Evolutionary conservation across 1,140 invertebrate genomes (phyloP).

Genomic region (Drosophila funebris): DNA sequence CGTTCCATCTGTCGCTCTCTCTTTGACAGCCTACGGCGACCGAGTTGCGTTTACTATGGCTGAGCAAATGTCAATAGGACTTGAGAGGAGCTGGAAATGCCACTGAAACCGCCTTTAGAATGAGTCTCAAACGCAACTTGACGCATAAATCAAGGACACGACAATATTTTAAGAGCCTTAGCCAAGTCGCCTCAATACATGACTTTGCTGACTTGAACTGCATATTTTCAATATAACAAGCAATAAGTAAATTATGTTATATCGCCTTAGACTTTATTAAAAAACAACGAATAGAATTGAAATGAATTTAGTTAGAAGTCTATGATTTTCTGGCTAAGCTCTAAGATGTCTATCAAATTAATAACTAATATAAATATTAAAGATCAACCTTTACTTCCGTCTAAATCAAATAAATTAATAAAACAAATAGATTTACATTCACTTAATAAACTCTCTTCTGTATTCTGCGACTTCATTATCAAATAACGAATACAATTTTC

Average conservation of each 20-base stretch:
- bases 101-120: not conserved
- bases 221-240: not conserved
- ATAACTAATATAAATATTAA: too few species aligned
- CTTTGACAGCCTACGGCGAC: not conserved
- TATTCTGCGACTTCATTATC: not conserved
- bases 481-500: not conserved
- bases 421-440: too few species aligned
- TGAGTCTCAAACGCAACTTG: not conserved
- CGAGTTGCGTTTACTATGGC: not conserved
- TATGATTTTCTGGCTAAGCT: too few species aligned
- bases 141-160: constrained; percentile 17
- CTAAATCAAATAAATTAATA: too few species aligned
- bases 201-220: not conserved
- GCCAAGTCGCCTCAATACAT: not conserved
- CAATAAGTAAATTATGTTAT: not conserved
- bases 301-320: too few species aligned
- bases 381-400: too few species aligned
- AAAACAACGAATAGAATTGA: too few species aligned
- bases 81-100: not conserved
- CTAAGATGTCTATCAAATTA: too few species aligned
- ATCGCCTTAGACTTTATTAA: too few species aligned
- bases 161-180: constrained; percentile 1
- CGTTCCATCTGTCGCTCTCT: not conserved
- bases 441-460: not conserved
- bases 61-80: not conserved